Evolutionary conservation across 2,888 invertebrate species (phyloP).

Genomic region (Chrysodeixis includens): DNA sequence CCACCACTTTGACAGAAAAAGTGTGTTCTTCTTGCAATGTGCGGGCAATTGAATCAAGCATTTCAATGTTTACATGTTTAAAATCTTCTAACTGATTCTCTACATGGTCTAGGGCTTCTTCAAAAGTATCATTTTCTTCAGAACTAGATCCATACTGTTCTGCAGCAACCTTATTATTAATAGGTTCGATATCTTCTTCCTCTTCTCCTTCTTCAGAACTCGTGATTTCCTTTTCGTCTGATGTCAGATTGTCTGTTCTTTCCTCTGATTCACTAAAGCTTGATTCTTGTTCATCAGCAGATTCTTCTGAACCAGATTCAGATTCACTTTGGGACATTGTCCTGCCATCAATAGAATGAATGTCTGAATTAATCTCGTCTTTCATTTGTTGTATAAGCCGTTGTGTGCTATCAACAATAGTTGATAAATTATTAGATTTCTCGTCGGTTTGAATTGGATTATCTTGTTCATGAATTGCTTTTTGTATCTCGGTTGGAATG

Average conservation of each 20-base stretch:
- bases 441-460: constrained; percentile 61
- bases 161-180: constrained; percentile 29
- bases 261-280: constrained; percentile 81
- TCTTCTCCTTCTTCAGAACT: constrained; percentile 63
- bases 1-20: constrained; percentile 67
- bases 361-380: constrained; percentile 90
- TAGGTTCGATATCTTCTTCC: constrained; percentile 31
- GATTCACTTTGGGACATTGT: constrained; percentile 85
- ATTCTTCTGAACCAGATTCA: constrained; percentile 77
- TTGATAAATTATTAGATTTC: constrained; percentile 80
- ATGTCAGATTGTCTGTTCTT: constrained; percentile 74
- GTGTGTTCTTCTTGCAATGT: constrained; percentile 82
- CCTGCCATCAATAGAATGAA: constrained; percentile 84
- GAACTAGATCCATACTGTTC: constrained; percentile 77
- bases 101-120: constrained; percentile 85
- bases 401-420: constrained; percentile 90
- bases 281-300: constrained; percentile 78
- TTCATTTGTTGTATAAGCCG: constrained; percentile 91
- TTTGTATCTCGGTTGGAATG: constrained; percentile 12
- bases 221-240: constrained; percentile 77
- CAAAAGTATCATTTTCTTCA: constrained; percentile 85
- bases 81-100: constrained; percentile 80
- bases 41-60: constrained; percentile 83
- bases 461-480: constrained; percentile 12
- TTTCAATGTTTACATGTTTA: constrained; percentile 80